Conservation (phyloP, 2,888 invertebrate species). For the Frankliniella fusca region DNA sequence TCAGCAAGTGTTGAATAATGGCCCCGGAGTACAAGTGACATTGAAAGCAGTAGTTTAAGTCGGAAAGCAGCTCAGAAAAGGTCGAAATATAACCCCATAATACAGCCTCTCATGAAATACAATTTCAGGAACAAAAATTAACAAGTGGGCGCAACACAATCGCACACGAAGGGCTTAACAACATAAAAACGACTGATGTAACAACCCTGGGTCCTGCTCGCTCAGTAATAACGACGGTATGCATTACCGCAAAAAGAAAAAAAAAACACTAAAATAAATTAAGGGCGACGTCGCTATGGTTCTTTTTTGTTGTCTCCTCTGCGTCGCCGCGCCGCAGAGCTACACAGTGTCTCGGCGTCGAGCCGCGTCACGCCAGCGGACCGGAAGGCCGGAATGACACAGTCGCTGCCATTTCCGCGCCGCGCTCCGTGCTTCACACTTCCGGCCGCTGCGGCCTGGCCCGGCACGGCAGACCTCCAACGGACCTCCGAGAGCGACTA, state of each 20-base stretch:
- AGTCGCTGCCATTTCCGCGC: not conserved
- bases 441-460: not conserved
- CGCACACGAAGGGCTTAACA: not conserved
- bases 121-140: not conserved
- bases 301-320: not conserved
- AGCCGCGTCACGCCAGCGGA: constrained; percentile 4
- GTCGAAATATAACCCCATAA: not conserved
- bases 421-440: not conserved
- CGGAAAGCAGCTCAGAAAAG: too few species aligned
- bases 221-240: too few species aligned
- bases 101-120: not conserved
- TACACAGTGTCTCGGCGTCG: not conserved
- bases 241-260: too few species aligned
- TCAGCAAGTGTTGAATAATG: too few species aligned
- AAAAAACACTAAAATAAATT: too few species aligned
- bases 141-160: not conserved
- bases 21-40: too few species aligned
- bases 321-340: not conserved
- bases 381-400: not conserved
- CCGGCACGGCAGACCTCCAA: too few species aligned
- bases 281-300: not conserved
- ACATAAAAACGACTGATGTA: too few species aligned
- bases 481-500: not conserved
- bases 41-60: too few species aligned
- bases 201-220: too few species aligned